Percentiles rank a stretch among this genome's conserved stretches.
Conservation (phyloP, 2,888 invertebrate genomes). For the Cacoxenus indagator region DNA sequence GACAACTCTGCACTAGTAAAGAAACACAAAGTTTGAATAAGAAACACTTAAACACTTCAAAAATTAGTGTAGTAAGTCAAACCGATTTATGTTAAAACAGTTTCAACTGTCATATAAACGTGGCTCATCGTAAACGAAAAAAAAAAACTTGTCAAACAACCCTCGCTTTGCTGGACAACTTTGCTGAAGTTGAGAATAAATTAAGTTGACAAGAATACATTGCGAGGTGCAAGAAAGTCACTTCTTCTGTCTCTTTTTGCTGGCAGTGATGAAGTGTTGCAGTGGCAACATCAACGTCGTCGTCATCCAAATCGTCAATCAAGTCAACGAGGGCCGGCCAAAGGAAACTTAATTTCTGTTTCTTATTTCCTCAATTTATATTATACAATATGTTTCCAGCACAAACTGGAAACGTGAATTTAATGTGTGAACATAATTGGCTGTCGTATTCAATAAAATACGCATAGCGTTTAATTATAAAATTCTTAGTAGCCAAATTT, state of each 20-base stretch:
- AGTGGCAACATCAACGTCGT: not conserved
- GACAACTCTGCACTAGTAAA: too few relatives aligned
- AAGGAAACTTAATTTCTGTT: too few relatives aligned
- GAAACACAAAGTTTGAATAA: too few relatives aligned
- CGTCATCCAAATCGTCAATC: not conserved
- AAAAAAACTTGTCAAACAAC: conserved; percentile 21
- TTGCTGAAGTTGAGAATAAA: conserved; percentile 56
- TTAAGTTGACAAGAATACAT: conserved; percentile 57
- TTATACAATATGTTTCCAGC: too few relatives aligned
- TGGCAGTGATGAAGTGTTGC: conserved; percentile 18
- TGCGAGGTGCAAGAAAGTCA: conserved; percentile 28
- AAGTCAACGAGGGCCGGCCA: not conserved
- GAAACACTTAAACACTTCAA: too few relatives aligned
- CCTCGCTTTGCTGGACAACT: conserved; percentile 3
- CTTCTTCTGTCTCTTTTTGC: conserved; percentile 32
- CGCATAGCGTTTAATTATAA: not conserved
- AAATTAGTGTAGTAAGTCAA: too few relatives aligned
- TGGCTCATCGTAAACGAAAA: too few relatives aligned
- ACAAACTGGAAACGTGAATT: conserved; percentile 55
- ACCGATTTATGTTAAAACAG: too few relatives aligned
- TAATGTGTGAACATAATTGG: conserved; percentile 64
- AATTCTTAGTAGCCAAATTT: too few relatives aligned
- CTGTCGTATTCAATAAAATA: conserved; percentile 57
- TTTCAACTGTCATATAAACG: too few relatives aligned
- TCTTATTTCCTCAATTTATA: too few relatives aligned